A percentile compares a stretch with the other conserved stretches of the same genome.
Evolutionary conservation across 2,888 invertebrate genomes (phyloP).

Genomic region (Tridacna crocea): DNA sequence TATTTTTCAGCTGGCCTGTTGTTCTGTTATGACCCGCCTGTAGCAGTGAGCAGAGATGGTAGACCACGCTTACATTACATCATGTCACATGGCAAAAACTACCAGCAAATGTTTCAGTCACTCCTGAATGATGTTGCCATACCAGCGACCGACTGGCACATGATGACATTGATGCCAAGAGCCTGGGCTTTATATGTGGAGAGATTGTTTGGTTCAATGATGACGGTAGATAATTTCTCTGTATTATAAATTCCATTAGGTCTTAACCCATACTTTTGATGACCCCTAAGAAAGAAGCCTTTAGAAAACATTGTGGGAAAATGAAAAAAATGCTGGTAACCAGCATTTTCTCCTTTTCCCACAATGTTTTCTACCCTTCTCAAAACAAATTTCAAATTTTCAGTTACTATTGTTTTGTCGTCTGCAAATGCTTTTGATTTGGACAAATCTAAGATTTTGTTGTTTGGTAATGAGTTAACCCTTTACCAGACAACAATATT

Average conservation of each 20-base stretch:
- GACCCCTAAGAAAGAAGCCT: no score
- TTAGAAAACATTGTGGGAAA: no score
- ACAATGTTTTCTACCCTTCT: no score
- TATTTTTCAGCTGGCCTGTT: slow-evolving; percentile 70
- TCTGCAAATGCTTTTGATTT: no score
- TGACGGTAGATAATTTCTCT: slow-evolving; percentile 66
- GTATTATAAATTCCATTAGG: background rate
- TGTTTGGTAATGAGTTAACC: no score
- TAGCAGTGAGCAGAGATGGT: slow-evolving; percentile 77
- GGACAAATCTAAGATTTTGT: no score
- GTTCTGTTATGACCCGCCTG: slow-evolving; percentile 76
- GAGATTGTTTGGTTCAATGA: slow-evolving; percentile 73
- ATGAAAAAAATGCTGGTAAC: no score
- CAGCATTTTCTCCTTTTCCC: no score
- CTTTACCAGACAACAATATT: no score
- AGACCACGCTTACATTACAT: slow-evolving; percentile 74
- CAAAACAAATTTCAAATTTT: no score
- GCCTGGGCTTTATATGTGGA: slow-evolving; percentile 80
- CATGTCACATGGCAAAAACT: slow-evolving; percentile 75
- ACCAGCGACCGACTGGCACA: slow-evolving; percentile 80
- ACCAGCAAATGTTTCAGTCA: slow-evolving; percentile 74
- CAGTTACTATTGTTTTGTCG: no score
- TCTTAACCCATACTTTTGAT: background rate
- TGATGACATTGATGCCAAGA: slow-evolving; percentile 70
- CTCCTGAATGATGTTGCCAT: slow-evolving; percentile 78